Percentiles rank a stretch among this genome's conserved stretches.
phyloP scores from a whole-genome alignment of 2,113 vertebrate genomes.

The Ellobius talpinus region DNA sequence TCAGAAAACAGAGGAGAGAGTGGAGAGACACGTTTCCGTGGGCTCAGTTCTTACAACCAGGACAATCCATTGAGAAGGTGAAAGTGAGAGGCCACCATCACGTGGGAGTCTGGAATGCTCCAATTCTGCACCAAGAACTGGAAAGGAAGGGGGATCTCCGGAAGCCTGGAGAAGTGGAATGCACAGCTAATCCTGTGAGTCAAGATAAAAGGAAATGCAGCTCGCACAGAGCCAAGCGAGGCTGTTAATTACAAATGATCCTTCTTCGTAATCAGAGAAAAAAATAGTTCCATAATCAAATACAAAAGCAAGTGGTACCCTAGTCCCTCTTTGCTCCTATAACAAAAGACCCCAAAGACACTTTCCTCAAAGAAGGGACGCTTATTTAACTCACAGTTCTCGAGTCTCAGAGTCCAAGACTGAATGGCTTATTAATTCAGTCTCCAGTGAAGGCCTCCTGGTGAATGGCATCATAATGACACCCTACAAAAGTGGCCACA shows the following conservation, averaged over 20 bases:
- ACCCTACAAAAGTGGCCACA: background rate
- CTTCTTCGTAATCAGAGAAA: background rate
- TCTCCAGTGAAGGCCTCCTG: background rate
- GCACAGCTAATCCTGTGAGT: background rate
- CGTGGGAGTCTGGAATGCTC: background rate
- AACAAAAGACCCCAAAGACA: background rate
- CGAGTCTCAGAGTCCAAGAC: background rate
- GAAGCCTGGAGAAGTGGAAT: background rate
- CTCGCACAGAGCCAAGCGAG: background rate
- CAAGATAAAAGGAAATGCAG: background rate
- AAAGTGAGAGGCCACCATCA: background rate
- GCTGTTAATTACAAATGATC: background rate
- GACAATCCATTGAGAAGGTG: no score
- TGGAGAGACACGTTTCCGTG: background rate
- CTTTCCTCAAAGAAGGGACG: background rate
- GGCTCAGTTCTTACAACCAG: background rate
- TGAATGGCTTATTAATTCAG: background rate
- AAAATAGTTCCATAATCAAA: background rate
- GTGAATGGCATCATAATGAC: background rate
- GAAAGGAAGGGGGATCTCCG: background rate
- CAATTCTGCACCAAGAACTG: background rate
- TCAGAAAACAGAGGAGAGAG: constrained; percentile 21
- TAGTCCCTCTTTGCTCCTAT: background rate
- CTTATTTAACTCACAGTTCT: background rate
- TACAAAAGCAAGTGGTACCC: background rate